Conservation (phyloP, 2,797 vertebrate species). For the Chaunax sp. region DNA sequence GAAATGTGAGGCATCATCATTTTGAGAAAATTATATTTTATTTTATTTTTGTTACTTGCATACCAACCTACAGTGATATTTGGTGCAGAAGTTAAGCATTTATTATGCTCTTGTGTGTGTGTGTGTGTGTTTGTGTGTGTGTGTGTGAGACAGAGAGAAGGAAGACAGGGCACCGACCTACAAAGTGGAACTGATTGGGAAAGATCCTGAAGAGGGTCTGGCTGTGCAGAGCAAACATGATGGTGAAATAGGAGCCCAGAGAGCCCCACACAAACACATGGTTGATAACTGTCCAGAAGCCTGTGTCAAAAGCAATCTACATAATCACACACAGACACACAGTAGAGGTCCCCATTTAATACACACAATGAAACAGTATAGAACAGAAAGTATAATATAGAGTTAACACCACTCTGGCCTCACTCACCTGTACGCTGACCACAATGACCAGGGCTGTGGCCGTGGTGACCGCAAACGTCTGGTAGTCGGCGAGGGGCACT, state of each 20-base stretch:
- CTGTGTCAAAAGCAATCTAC: conserved; percentile 93
- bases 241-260: conserved; percentile 89
- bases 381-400: background rate
- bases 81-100: too few species aligned
- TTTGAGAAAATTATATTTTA: too few species aligned
- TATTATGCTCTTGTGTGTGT: background rate
- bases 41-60: too few species aligned
- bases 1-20: too few species aligned
- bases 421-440: conserved; percentile 92
- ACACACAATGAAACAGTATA: background rate
- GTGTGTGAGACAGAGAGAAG: background rate
- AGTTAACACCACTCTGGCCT: background rate
- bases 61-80: too few species aligned
- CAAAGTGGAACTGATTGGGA: conserved; percentile 94
- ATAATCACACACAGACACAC: conserved; percentile 33
- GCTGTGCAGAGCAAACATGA: conserved; percentile 93
- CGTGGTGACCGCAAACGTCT: conserved; percentile 94
- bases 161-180: conserved; percentile 84
- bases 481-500: conserved; percentile 91
- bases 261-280: conserved; percentile 97
- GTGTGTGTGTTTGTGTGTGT: background rate
- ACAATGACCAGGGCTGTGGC: conserved; percentile 94
- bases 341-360: conserved; percentile 6
- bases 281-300: conserved; percentile 96
- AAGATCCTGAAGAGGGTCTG: conserved; percentile 92